Evolutionary conservation across 2,113 vertebrate genomes (phyloP).

Genomic region (Cynocephalus volans): DNA sequence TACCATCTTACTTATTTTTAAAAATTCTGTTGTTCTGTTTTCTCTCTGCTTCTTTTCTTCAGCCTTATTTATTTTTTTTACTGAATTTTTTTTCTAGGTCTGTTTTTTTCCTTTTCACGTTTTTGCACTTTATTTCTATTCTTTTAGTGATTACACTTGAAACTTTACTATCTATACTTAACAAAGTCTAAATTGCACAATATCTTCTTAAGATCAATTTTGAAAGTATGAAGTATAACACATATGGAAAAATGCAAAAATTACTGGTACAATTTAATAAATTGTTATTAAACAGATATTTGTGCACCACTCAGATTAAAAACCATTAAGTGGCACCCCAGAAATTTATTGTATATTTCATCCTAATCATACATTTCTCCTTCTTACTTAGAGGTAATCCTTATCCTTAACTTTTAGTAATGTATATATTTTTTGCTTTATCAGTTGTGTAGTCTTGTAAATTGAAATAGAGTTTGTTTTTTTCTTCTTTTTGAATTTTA

Average conservation of each 20-base stretch:
- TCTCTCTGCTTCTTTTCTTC: neutral
- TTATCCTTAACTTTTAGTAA: constrained; percentile 4
- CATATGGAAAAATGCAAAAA: neutral
- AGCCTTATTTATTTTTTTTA: neutral
- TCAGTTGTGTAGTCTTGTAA: neutral
- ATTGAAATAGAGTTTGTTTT: neutral
- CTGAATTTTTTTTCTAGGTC: neutral
- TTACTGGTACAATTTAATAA: neutral
- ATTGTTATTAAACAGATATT: neutral
- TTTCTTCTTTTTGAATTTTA: constrained; percentile 15
- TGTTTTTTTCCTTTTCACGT: neutral
- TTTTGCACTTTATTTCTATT: constrained; percentile 11
- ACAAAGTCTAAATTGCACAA: neutral
- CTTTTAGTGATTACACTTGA: neutral
- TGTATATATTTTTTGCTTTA: neutral
- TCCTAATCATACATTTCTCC: neutral
- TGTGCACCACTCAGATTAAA: neutral
- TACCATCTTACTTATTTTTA: neutral
- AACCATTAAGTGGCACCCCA: neutral
- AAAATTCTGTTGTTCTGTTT: neutral
- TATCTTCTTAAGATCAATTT: neutral
- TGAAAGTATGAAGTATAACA: neutral
- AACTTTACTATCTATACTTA: neutral
- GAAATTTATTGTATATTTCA: neutral
- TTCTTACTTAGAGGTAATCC: neutral